phyloP scores from a whole-genome alignment of 2,888 invertebrate species.

The Cantharis lateralis region DNA sequence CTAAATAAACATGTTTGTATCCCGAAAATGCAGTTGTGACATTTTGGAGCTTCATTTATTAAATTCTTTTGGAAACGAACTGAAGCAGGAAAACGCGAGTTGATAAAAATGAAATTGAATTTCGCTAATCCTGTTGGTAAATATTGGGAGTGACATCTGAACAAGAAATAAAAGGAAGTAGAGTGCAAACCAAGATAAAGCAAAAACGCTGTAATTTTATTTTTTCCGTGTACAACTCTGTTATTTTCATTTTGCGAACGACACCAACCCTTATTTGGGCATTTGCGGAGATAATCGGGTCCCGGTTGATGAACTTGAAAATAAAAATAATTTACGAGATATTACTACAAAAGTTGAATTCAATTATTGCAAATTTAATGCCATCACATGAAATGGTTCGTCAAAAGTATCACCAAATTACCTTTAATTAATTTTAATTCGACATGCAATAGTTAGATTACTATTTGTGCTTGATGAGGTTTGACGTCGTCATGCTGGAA shows the following conservation, averaged over 20 bases:
- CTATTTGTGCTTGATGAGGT: background rate
- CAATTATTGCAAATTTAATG: background rate
- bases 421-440: background rate
- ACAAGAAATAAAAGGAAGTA: background rate
- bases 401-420: background rate
- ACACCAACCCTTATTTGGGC: background rate
- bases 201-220: background rate
- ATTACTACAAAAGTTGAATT: background rate
- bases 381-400: background rate
- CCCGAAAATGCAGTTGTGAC: background rate
- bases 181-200: background rate
- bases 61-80: background rate
- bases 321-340: too few species aligned
- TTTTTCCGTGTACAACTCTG: background rate
- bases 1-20: background rate
- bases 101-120: background rate
- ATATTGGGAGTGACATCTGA: background rate
- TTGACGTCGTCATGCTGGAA: background rate
- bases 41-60: background rate
- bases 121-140: background rate
- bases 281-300: background rate
- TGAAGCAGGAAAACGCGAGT: background rate
- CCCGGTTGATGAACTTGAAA: background rate
- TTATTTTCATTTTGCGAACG: background rate
- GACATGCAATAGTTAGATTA: background rate